Base-by-base conservation (phyloP, 1,140 invertebrate species). In the Melitaea cinxia region DNA sequence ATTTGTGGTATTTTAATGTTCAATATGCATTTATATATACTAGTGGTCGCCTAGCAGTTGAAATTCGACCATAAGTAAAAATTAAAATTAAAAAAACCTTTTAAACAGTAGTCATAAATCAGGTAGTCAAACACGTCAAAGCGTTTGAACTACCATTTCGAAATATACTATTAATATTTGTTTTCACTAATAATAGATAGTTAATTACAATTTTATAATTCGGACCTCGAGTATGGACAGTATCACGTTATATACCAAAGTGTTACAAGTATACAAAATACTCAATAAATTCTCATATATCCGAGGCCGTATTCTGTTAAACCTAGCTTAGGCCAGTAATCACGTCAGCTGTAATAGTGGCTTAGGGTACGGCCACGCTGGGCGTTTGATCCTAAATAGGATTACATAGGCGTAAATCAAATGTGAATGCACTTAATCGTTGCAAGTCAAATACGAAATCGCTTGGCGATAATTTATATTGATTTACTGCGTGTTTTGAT, bases 361-460 rank as follows among this genome's bases (percentile, higher is more conserved):
- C 55, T 45, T 47, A 58, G 26, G 55, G 4, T 26, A 9, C 10
- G 15, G 15, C 1, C 55, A 28, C 39, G 47, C 26, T 58, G 23
- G 42, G 55, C 55, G 39, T 45, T 58, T 58, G 55, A 58, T 58
- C 55, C 55, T 58, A 58, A 58, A 58, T 30, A 58, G 37, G 55
- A 47, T 47, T 58, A 58, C 24, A 45, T 45, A 45, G 10, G 19
- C 35, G 39, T 42, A 58, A 58, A 58, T 58, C 55, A 58, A 58
- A 42, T 42, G 37, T 7, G 26, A 28, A 58, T 42, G 24, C 39
- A 24, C 26, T 58, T 6, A 45, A 58, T 58, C 24, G 55, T 58
- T 42, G 15, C 28, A 45, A 30, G 55, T 26, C 24, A 17, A 42
- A 42, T 19, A 42, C 37, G 14, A 17, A 6, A 28, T 4, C 37